These are phyloP conservation scores for Gasterosteus aculeatus DNA, from an alignment of 2,113 vertebrate genomes.

Conservation along the genomic window DNA sequence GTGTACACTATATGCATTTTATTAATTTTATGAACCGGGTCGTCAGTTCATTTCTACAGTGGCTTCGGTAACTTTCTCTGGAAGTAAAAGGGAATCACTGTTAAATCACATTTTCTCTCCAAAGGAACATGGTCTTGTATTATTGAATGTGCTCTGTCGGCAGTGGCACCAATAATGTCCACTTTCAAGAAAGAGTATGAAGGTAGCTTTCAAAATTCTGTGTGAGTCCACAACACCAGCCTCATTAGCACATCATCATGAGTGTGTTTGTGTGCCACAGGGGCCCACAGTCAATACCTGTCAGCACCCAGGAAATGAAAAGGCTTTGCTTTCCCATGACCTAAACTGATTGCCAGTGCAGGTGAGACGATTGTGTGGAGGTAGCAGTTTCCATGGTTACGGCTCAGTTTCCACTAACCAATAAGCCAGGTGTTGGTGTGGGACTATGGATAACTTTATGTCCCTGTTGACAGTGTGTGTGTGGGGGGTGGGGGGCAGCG, in stretches of 20 bases:
- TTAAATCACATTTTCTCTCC: neutral
- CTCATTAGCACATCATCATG: neutral
- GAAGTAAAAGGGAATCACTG: neutral
- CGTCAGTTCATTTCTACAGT: neutral
- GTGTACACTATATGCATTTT: too few species aligned
- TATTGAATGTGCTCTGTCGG: neutral
- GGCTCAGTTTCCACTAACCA: conserved; percentile 26
- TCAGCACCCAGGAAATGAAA: conserved; percentile 42
- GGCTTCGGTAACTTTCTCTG: neutral
- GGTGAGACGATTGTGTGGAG: conserved; percentile 28
- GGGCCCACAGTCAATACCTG: conserved; percentile 17
- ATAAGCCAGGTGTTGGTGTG: conserved; percentile 29
- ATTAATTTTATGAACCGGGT: too few species aligned
- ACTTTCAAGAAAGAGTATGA: neutral
- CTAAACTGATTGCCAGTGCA: conserved; percentile 26
- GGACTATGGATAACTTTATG: conserved; percentile 13
- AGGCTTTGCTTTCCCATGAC: conserved; percentile 38
- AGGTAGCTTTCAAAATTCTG: neutral
- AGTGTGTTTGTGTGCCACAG: neutral
- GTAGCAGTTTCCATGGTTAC: conserved; percentile 38
- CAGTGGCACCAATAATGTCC: neutral
- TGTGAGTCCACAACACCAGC: neutral
- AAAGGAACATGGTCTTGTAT: neutral
- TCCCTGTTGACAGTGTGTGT: conserved; percentile 7
- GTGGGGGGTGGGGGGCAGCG: neutral